Evolutionary conservation across 2,888 invertebrate genomes (phyloP).

Genomic region (Mamestra brassicae): DNA sequence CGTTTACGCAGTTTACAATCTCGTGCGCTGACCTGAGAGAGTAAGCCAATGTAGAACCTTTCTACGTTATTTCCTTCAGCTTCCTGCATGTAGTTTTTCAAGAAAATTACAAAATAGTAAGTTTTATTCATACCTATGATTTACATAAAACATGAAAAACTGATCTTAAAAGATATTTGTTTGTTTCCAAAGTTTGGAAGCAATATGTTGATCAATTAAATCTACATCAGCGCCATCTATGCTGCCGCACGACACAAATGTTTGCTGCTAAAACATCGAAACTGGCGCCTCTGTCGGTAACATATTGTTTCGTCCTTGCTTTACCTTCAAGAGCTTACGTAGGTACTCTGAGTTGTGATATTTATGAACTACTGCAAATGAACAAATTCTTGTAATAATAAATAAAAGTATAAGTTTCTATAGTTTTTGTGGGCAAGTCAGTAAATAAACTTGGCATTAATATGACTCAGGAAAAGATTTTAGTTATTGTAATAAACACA

Average conservation of each 20-base stretch:
- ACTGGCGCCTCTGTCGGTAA: conserved; percentile 36
- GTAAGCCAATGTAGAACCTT: no score
- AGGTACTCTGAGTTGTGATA: background rate
- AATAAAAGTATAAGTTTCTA: no score
- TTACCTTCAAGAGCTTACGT: conserved; percentile 3
- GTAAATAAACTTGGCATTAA: background rate
- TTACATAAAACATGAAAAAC: background rate
- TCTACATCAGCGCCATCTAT: conserved; percentile 50
- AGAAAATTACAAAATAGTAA: no score
- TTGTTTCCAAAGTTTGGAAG: background rate
- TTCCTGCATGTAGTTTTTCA: background rate
- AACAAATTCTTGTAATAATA: background rate
- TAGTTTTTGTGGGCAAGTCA: no score
- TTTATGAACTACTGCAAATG: background rate
- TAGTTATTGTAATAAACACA: no score
- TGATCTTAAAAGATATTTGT: background rate
- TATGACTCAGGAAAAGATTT: background rate
- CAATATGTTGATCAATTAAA: background rate
- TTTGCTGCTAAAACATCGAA: conserved; percentile 8
- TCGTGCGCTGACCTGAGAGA: background rate
- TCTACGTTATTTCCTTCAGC: background rate
- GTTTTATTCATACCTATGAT: background rate
- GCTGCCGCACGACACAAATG: background rate
- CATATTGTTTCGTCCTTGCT: background rate
- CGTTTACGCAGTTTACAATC: background rate